Conservation (phyloP, 2,888 invertebrate species). For the Silvanus unidentatus region DNA sequence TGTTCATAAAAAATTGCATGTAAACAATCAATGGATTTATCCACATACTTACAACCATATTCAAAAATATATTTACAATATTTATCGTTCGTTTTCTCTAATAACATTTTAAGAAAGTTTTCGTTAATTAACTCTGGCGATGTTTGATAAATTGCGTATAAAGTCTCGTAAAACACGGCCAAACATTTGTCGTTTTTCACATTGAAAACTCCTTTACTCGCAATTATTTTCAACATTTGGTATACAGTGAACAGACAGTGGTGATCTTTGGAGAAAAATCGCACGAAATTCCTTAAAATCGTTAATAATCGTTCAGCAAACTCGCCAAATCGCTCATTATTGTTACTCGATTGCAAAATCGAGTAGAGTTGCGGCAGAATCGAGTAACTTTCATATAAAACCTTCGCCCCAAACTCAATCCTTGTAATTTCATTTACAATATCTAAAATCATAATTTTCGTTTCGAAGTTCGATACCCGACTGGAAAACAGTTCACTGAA, state of each 20-base stretch:
- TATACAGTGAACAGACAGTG: constrained; percentile 12
- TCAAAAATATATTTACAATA: constrained; percentile 39
- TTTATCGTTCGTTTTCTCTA: constrained; percentile 30
- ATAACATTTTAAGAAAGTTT: constrained; percentile 24
- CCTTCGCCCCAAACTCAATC: constrained; percentile 59
- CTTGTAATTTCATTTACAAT: constrained; percentile 58
- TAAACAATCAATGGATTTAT: constrained; percentile 2
- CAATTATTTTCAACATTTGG: constrained; percentile 10
- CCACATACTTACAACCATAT: constrained; percentile 35
- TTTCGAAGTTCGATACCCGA: constrained; percentile 55
- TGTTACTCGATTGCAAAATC: no score
- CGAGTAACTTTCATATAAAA: constrained; percentile 63
- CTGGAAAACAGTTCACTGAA: constrained; percentile 66
- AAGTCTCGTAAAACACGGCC: not conserved
- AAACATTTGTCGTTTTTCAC: not conserved
- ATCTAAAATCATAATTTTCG: constrained; percentile 61
- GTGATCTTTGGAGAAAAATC: not conserved
- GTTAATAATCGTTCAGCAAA: constrained; percentile 2
- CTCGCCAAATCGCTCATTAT: constrained; percentile 1
- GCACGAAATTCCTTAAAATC: not conserved
- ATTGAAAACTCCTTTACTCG: constrained; percentile 13
- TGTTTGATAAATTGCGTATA: not conserved
- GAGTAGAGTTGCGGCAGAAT: constrained; percentile 64
- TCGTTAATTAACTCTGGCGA: constrained; percentile 1
- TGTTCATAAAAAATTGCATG: no score